Percentiles rank a stretch among this genome's conserved stretches.
Evolutionary conservation across 2,888 invertebrate genomes (phyloP).

Genomic region (Oxycera nigricornis): DNA sequence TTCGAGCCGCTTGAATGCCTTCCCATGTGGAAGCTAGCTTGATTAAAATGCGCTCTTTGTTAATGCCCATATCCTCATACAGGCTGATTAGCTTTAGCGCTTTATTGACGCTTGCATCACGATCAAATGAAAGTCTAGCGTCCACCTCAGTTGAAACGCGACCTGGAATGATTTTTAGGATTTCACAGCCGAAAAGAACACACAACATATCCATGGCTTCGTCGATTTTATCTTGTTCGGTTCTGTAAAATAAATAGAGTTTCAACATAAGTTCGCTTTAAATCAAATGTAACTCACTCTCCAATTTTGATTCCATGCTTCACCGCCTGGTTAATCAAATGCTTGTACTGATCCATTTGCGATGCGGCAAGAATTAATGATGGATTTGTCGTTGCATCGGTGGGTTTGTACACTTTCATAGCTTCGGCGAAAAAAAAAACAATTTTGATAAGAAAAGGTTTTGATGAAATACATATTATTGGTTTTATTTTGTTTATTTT

Average conservation of each 20-base stretch:
- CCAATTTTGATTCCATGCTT: slow-evolving; percentile 78
- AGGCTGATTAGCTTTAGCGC: slow-evolving; percentile 87
- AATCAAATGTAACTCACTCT: slow-evolving; percentile 62
- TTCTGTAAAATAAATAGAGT: slow-evolving; percentile 63
- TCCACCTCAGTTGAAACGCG: slow-evolving; percentile 65
- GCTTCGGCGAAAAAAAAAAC: slow-evolving; percentile 69
- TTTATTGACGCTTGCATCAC: slow-evolving; percentile 87
- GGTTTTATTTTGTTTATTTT: no score
- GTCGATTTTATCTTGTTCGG: slow-evolving; percentile 75
- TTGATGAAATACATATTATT: no score
- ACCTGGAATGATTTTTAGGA: slow-evolving; percentile 96
- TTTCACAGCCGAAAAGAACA: slow-evolving; percentile 96
- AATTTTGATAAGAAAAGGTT: no score
- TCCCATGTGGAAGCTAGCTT: slow-evolving; percentile 99
- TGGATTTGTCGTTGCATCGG: slow-evolving; percentile 99
- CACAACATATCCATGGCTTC: slow-evolving; percentile 93
- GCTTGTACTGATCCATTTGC: slow-evolving; percentile 90
- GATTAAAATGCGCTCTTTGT: slow-evolving; percentile 92
- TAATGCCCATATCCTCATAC: slow-evolving; percentile 88
- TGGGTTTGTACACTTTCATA: slow-evolving; percentile 96
- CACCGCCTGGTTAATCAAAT: slow-evolving; percentile 88
- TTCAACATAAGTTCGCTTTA: neutral
- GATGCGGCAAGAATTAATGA: slow-evolving; percentile 95
- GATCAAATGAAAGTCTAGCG: slow-evolving; percentile 84
- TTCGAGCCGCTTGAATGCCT: slow-evolving; percentile 96